Conservation (phyloP, 1,140 invertebrate species). For the Choristoneura fumiferana region DNA sequence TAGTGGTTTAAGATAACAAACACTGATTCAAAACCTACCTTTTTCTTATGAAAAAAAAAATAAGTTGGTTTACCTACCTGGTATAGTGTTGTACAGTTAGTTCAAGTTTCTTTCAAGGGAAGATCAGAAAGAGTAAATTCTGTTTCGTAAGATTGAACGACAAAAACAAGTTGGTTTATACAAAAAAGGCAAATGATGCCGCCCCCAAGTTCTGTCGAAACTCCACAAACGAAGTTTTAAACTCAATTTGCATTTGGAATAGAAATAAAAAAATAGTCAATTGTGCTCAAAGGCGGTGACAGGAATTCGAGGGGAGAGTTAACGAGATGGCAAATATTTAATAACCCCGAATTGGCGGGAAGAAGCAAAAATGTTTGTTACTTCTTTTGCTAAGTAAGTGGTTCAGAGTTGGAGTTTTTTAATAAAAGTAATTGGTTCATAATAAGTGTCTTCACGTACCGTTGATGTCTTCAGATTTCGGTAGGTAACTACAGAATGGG, state of each 20-base stretch:
- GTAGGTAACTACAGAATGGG: too few species aligned
- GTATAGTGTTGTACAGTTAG: too few species aligned
- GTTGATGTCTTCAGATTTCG: too few species aligned
- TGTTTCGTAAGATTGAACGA: constrained; percentile 3
- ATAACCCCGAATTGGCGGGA: constrained; percentile 22
- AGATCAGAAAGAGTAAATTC: neutral
- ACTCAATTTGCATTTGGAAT: constrained; percentile 56
- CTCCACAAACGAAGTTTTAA: constrained; percentile 49
- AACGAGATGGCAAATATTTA: constrained; percentile 29
- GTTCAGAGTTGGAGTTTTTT: neutral
- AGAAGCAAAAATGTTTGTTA: constrained; percentile 6
- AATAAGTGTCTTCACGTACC: too few species aligned
- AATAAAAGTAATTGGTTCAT: too few species aligned
- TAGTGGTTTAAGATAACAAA: too few species aligned
- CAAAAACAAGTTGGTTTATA: constrained; percentile 7
- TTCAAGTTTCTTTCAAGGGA: too few species aligned
- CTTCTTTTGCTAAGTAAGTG: constrained; percentile 3
- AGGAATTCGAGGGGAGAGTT: constrained; percentile 25
- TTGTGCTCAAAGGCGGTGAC: constrained; percentile 32
- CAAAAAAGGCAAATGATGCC: constrained; percentile 18
- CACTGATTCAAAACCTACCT: too few species aligned
- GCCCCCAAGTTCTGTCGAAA: constrained; percentile 29
- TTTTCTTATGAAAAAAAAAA: too few species aligned
- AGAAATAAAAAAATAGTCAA: constrained; percentile 50
- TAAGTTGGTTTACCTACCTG: too few species aligned